phyloP scores from a whole-genome alignment of 2,113 vertebrate species.

The Poecilia latipinna region DNA sequence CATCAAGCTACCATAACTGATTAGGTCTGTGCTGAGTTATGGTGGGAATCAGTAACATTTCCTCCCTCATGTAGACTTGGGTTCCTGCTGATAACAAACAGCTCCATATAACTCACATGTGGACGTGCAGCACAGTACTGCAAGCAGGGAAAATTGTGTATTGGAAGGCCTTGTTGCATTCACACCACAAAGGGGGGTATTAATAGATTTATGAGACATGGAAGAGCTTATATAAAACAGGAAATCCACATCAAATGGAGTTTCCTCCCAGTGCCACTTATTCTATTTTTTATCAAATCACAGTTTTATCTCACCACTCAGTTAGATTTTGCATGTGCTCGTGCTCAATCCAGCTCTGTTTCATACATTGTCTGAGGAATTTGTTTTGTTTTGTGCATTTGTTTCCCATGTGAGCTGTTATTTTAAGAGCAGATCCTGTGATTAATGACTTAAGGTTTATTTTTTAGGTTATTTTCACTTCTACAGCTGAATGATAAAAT shows the following conservation, averaged over 20 bases:
- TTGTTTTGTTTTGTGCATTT: constrained; percentile 1
- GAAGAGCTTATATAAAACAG: constrained; percentile 63
- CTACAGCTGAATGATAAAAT: background rate
- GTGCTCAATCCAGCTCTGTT: constrained; percentile 1
- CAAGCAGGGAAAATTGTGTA: constrained; percentile 11
- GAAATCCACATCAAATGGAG: constrained; percentile 56
- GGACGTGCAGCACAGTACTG: constrained; percentile 40
- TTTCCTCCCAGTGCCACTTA: constrained; percentile 45
- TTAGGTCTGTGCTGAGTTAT: constrained; percentile 70
- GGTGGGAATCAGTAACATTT: constrained; percentile 74
- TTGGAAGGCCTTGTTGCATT: constrained; percentile 35
- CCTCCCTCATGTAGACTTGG: constrained; percentile 58
- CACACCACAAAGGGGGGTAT: constrained; percentile 34
- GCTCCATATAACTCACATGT: constrained; percentile 50
- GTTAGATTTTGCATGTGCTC: constrained; percentile 2
- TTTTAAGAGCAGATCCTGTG: background rate
- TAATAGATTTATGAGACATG: constrained; percentile 66
- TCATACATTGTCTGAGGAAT: constrained; percentile 21
- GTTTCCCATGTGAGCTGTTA: background rate
- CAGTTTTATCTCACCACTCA: constrained; percentile 23
- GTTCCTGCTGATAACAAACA: constrained; percentile 77
- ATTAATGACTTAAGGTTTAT: background rate
- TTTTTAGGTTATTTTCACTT: background rate
- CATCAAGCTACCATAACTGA: constrained; percentile 63
- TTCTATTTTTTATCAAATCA: constrained; percentile 45